Base-by-base conservation (phyloP, 2,888 invertebrate species). In the Carpatolechia fugitivella region DNA sequence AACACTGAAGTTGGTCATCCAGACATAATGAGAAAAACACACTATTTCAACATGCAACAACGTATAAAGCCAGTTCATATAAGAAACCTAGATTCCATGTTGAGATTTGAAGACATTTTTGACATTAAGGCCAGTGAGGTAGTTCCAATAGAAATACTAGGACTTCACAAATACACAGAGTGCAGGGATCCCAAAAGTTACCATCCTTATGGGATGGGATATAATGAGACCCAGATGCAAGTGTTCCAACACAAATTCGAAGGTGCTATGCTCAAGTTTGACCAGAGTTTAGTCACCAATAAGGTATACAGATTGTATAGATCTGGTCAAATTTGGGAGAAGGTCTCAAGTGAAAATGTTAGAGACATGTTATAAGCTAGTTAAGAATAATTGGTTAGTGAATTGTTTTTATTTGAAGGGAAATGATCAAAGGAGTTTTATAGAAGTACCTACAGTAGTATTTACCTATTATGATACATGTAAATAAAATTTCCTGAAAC, bases 251-350 rank as follows among this genome's bases (percentile, higher is more conserved):
- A 91, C 60, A 88, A 87, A 53, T 87, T 91, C 67, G 92, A 91
- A 73, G 85, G 86, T 57, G 86, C 91, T 40, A 91, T 91, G 82
- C 72, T 87, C 31, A 91, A 90, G 62, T 91, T 90, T 72, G 85
- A 82, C 0, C 84, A 87, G 56, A 80, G 72, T 60, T 74, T 92
- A 61, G 73, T 85, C 20, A 90, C 82, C 64, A 85, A 90, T 69
- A 89, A 88, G 65, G 78, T 91, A 52, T 91, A 89, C 60, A 80
- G 89, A 52, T 61, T 91, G 60, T 91, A 89, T 58, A 78, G 79
- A 52, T 85, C 85, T 0, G 89, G 89, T 0, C 85, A 88, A 64
- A 91, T 91, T 51, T 91, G 91, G 91, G 90, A 90, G 62, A 88
- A 82, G 56, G 61, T 61, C 36, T 65, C 70, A 0, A 81, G 69